These are phyloP conservation scores for Petaurus breviceps DNA, from an alignment of 2,113 vertebrate genomes.

Conservation along the genomic window DNA sequence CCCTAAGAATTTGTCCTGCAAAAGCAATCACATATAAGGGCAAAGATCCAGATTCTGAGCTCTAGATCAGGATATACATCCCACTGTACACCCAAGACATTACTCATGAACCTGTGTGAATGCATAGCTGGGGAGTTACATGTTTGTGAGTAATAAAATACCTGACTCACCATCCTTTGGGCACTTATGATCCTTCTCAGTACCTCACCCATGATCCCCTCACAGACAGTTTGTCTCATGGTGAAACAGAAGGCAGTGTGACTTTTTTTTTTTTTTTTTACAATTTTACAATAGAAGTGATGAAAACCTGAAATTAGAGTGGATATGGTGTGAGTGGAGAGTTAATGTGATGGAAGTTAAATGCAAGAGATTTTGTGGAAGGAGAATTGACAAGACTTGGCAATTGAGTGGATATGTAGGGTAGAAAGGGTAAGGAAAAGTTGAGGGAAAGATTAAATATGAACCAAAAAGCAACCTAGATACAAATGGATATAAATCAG, in stretches of 20 bases:
- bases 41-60: too few relatives aligned
- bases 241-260: background rate
- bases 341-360: background rate
- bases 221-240: background rate
- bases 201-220: background rate
- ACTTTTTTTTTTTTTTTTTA: too few relatives aligned
- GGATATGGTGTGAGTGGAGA: background rate
- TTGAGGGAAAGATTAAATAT: background rate
- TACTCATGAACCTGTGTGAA: too few relatives aligned
- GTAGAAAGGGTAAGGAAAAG: background rate
- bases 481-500: background rate
- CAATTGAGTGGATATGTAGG: background rate
- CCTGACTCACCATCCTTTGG: background rate
- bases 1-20: too few relatives aligned
- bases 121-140: too few relatives aligned
- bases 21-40: too few relatives aligned
- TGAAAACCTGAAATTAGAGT: background rate
- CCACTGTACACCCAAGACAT: too few relatives aligned
- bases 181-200: background rate
- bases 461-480: background rate
- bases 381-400: background rate
- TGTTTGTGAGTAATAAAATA: background rate
- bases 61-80: too few relatives aligned
- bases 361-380: background rate
- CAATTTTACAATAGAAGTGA: background rate